phyloP scores from a whole-genome alignment of 2,888 invertebrate genomes.

The Antheraea yamamai region DNA sequence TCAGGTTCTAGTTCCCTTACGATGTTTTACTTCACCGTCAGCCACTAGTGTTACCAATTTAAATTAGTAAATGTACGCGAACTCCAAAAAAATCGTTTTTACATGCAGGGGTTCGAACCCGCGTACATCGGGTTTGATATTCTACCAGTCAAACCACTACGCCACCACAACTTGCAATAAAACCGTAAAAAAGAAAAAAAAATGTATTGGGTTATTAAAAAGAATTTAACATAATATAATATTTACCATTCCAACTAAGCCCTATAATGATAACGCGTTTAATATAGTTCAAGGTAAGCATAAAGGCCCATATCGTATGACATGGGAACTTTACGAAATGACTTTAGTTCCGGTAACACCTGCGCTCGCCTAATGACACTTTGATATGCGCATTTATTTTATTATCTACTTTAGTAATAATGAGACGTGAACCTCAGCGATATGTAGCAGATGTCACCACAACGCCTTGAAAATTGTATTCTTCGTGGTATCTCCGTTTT shows the following conservation, averaged over 20 bases:
- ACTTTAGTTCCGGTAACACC: constrained; percentile 48
- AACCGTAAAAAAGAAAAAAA: too few relatives aligned
- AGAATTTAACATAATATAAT: background rate
- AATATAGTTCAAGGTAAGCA: constrained; percentile 6
- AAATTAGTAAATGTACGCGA: too few relatives aligned
- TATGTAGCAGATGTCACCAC: background rate
- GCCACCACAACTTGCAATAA: too few relatives aligned
- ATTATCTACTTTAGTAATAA: constrained; percentile 6
- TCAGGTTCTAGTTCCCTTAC: too few relatives aligned
- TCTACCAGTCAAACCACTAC: too few relatives aligned
- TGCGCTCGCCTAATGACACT: constrained; percentile 37
- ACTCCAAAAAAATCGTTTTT: too few relatives aligned
- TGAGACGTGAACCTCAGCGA: background rate
- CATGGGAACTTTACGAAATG: constrained; percentile 47
- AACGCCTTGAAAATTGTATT: background rate
- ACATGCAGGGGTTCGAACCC: too few relatives aligned
- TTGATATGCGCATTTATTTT: constrained; percentile 26
- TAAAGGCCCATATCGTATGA: constrained; percentile 5
- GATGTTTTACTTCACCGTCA: too few relatives aligned
- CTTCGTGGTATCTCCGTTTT: background rate
- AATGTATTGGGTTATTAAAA: background rate
- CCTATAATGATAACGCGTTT: constrained; percentile 6
- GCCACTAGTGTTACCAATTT: too few relatives aligned
- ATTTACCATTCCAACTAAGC: background rate
- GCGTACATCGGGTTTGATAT: too few relatives aligned